These are phyloP conservation scores for Opisthocomus hoazin DNA, from an alignment of 2,113 vertebrate species.

Conservation along the genomic window DNA sequence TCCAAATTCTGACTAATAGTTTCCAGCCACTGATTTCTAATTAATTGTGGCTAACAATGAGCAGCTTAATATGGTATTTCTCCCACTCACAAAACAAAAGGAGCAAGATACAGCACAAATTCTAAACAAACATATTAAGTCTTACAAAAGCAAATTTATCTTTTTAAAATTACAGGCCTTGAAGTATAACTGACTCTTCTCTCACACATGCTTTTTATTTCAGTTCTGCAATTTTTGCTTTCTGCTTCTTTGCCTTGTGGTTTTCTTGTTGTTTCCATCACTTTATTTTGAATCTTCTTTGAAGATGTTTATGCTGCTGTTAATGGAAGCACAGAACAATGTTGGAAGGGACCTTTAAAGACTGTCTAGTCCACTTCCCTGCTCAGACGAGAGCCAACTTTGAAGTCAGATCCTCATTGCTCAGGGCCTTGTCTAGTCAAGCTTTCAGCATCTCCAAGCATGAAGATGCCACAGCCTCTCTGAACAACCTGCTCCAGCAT, in stretches of 20 bases:
- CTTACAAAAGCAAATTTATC: background rate
- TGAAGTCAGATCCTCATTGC: background rate
- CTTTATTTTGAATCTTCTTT: background rate
- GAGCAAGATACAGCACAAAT: background rate
- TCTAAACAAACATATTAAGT: background rate
- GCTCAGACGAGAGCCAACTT: background rate
- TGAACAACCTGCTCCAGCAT: background rate
- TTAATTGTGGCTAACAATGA: background rate
- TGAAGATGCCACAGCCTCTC: background rate
- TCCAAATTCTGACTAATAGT: background rate
- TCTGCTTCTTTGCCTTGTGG: background rate
- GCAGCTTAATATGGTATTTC: background rate
- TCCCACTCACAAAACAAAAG: background rate
- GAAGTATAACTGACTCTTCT: background rate
- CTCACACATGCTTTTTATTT: background rate
- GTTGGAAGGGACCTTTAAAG: background rate
- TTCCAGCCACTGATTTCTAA: background rate
- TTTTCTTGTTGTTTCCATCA: background rate
- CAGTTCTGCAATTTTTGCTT: background rate
- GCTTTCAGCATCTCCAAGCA: background rate
- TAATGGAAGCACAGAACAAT: background rate
- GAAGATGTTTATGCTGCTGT: background rate
- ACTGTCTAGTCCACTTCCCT: background rate
- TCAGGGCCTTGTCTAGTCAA: background rate
- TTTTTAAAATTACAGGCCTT: background rate